Percentiles rank a stretch among this genome's conserved stretches.
These are phyloP conservation scores for Stegodyphus mimosarum DNA, from an alignment of 1,140 invertebrate genomes.

Conservation along the genomic window DNA sequence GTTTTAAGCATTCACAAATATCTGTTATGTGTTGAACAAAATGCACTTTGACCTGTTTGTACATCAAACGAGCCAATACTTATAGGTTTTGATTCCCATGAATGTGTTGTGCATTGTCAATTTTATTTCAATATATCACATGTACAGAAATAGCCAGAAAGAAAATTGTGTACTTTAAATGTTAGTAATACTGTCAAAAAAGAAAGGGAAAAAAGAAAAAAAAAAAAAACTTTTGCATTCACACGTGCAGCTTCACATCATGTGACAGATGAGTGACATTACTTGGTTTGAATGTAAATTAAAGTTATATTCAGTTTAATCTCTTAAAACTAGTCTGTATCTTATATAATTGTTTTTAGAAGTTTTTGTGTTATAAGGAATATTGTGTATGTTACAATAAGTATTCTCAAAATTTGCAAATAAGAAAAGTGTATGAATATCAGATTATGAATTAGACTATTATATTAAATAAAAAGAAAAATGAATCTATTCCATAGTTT, in stretches of 20 bases:
- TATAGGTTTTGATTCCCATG: not conserved
- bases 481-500: not conserved
- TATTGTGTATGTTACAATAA: not conserved
- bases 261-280: not conserved
- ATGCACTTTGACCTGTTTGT: conserved; percentile 9
- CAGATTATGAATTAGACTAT: not conserved
- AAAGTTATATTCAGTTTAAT: not conserved
- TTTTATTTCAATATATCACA: not conserved
- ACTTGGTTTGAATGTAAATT: not conserved
- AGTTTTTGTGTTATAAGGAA: not conserved
- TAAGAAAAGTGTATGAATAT: not conserved
- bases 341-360: not conserved
- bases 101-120: not conserved
- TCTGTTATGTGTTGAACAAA: conserved; percentile 51
- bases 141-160: not conserved
- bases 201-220: not conserved
- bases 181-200: not conserved
- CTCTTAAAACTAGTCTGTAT: not conserved
- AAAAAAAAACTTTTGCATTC: not conserved
- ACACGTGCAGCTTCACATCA: not conserved
- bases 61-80: not conserved
- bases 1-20: not conserved
- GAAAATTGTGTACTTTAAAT: too few species aligned
- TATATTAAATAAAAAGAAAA: not conserved
- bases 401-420: not conserved